phyloP scores from a whole-genome alignment of 2,888 invertebrate genomes.

The Steromphala cineraria region DNA sequence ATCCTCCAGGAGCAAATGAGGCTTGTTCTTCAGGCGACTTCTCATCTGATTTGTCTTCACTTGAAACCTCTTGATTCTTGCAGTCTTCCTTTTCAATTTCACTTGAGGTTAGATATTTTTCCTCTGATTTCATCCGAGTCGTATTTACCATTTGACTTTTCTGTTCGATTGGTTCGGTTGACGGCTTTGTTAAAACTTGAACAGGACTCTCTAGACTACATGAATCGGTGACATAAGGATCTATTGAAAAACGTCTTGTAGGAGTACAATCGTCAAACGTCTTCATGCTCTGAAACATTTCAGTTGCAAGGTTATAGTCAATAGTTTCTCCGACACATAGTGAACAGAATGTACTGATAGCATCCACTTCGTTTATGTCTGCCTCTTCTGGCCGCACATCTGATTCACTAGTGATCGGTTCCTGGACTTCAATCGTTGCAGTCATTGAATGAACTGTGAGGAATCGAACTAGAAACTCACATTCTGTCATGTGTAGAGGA shows the following conservation, averaged over 20 bases:
- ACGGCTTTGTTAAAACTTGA: too few relatives aligned
- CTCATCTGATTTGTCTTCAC: too few relatives aligned
- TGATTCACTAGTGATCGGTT: not conserved
- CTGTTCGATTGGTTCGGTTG: too few relatives aligned
- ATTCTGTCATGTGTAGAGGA: not conserved
- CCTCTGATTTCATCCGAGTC: too few relatives aligned
- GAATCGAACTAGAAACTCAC: conserved; percentile 1
- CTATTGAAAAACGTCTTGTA: not conserved
- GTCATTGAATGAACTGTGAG: not conserved
- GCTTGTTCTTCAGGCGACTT: too few relatives aligned
- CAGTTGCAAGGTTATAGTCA: conserved; percentile 4
- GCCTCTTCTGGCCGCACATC: not conserved
- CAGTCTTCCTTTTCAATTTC: too few relatives aligned
- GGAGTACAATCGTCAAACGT: conserved; percentile 2
- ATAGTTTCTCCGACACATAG: not conserved
- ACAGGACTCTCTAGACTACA: too few relatives aligned
- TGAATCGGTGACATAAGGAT: too few relatives aligned
- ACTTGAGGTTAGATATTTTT: too few relatives aligned
- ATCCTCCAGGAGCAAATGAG: too few relatives aligned
- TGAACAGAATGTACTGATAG: not conserved
- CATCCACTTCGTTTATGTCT: not conserved
- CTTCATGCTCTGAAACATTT: conserved; percentile 22
- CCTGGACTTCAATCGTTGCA: not conserved
- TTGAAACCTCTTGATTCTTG: too few relatives aligned
- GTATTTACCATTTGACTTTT: too few relatives aligned